Percentiles rank a stretch among this genome's conserved stretches.
phyloP scores from a whole-genome alignment of 53 echinoderm and acorn worm species.

The Stichopus horrens region DNA sequence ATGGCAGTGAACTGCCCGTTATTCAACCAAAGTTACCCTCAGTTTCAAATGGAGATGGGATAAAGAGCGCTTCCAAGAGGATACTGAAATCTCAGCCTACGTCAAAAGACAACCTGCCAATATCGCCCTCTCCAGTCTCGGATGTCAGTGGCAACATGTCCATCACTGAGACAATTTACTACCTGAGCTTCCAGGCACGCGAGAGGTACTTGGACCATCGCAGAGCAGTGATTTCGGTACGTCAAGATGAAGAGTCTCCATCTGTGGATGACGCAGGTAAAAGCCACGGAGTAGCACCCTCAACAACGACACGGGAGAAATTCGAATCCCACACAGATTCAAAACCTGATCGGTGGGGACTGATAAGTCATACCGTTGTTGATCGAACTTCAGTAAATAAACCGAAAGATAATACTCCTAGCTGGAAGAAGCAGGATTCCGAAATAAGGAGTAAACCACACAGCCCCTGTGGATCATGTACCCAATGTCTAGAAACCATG shows the following conservation, averaged over 20 bases:
- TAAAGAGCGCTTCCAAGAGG: background rate
- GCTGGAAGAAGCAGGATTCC: background rate
- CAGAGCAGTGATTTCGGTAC: background rate
- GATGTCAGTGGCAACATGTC: background rate
- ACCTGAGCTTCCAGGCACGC: constrained; percentile 27
- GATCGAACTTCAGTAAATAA: background rate
- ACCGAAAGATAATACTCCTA: background rate
- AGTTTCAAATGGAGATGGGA: background rate
- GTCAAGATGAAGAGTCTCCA: background rate
- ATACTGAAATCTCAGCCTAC: background rate
- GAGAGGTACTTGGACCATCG: constrained; percentile 4
- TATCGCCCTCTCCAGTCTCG: background rate
- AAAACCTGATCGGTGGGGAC: background rate
- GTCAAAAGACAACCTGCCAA: background rate
- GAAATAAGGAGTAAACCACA: background rate
- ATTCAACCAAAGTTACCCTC: background rate
- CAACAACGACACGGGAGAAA: background rate
- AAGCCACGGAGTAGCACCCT: background rate
- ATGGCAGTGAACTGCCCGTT: background rate
- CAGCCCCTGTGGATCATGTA: constrained; percentile 10
- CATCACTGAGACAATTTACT: constrained; percentile 26
- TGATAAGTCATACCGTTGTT: background rate
- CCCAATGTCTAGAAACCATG: background rate
- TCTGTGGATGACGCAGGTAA: background rate
- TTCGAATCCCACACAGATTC: background rate